These are phyloP conservation scores for Solenodon paradoxus DNA, from an alignment of 2,113 vertebrate species.

Conservation along the genomic window DNA sequence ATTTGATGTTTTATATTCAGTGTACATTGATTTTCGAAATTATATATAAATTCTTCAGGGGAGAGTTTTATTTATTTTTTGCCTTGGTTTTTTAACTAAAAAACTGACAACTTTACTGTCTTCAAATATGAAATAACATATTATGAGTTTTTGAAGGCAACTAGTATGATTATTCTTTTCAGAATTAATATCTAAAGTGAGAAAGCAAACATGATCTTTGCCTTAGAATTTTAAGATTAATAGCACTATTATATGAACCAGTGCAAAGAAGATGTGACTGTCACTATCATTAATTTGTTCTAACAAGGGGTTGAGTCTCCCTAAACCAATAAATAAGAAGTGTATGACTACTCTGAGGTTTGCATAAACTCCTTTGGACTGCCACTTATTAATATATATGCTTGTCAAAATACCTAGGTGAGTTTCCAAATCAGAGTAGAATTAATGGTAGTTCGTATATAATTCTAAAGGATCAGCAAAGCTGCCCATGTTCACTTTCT, in stretches of 20 bases:
- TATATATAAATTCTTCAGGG: neutral
- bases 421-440: neutral
- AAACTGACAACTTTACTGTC: neutral
- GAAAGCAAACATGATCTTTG: neutral
- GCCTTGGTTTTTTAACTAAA: neutral
- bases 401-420: neutral
- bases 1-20: neutral
- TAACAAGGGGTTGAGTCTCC: neutral
- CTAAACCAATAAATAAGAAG: neutral
- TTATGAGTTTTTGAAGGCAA: neutral
- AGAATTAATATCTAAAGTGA: neutral
- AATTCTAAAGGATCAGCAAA: neutral
- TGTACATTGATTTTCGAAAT: constrained; percentile 22
- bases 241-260: neutral
- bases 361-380: neutral
- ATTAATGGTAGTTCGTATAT: neutral
- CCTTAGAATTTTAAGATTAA: neutral
- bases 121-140: neutral
- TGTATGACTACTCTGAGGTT: neutral
- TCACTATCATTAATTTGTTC: neutral
- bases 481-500: neutral
- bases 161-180: neutral
- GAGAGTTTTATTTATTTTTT: neutral
- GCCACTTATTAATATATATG: neutral
- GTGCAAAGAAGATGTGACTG: neutral